A percentile compares a stretch with the other conserved stretches of the same genome.
These are phyloP conservation scores for Chironomus tentans DNA, from an alignment of 2,888 invertebrate species.

Conservation along the genomic window DNA sequence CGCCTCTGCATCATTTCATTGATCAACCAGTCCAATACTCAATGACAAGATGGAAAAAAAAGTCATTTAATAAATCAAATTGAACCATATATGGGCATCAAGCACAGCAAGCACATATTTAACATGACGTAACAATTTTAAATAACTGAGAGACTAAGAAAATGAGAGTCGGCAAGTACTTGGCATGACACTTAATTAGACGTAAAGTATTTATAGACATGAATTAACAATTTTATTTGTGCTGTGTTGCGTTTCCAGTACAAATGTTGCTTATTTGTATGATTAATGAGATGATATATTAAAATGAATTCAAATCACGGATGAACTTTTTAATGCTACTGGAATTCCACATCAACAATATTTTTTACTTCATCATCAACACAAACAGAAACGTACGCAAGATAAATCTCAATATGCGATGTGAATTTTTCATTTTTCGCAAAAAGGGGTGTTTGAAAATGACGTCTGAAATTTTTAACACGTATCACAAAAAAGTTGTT, in stretches of 20 bases:
- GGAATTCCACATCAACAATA: not conserved
- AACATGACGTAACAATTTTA: slow-evolving; percentile 18
- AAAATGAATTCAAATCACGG: not conserved
- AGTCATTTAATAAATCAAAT: slow-evolving; percentile 17
- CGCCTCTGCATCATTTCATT: not conserved
- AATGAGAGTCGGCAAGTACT: not conserved
- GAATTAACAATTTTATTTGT: not conserved
- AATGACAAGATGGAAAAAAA: slow-evolving; percentile 5
- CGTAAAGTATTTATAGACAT: not conserved
- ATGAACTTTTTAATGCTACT: slow-evolving; percentile 9
- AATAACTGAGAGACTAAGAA: not conserved
- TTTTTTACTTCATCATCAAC: not conserved
- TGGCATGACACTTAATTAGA: not conserved
- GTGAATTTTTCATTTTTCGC: too few relatives aligned
- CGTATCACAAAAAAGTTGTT: too few relatives aligned
- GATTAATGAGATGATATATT: not conserved
- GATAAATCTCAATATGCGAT: too few relatives aligned
- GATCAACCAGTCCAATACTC: not conserved
- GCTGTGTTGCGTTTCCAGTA: not conserved
- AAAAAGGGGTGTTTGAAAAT: too few relatives aligned
- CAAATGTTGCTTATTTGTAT: not conserved
- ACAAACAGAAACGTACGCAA: too few relatives aligned
- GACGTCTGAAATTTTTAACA: too few relatives aligned
- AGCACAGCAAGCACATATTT: not conserved
- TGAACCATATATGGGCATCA: slow-evolving; percentile 18